phyloP scores from a whole-genome alignment of 2,888 invertebrate species.

The Mesopsocus fuscifrons region DNA sequence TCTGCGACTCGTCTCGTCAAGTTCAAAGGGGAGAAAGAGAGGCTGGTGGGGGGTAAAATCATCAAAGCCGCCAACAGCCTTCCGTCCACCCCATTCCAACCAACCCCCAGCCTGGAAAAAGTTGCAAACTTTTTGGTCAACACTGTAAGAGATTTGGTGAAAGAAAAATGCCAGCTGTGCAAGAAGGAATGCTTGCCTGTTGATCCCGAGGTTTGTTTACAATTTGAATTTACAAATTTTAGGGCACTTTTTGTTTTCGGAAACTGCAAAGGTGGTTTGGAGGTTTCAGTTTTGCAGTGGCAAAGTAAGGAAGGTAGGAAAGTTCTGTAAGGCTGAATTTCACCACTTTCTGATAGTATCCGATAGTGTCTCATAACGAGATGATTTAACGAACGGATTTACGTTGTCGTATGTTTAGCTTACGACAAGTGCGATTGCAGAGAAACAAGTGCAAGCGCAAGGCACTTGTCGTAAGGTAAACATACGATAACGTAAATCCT shows the following conservation, averaged over 20 bases:
- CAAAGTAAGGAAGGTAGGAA: too few relatives aligned
- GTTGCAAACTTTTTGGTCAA: slow-evolving; percentile 39
- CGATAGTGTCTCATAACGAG: too few relatives aligned
- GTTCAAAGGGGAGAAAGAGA: background rate
- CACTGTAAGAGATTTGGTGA: slow-evolving; percentile 38
- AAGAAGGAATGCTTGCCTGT: slow-evolving; percentile 36
- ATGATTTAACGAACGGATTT: too few relatives aligned
- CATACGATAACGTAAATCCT: too few relatives aligned
- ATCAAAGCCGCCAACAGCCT: slow-evolving; percentile 29
- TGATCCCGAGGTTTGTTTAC: slow-evolving; percentile 32
- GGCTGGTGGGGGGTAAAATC: slow-evolving; percentile 25
- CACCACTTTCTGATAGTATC: too few relatives aligned
- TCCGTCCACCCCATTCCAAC: slow-evolving; percentile 36
- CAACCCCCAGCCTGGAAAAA: slow-evolving; percentile 38
- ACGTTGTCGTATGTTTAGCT: too few relatives aligned
- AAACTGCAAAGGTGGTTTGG: background rate
- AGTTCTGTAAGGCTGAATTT: too few relatives aligned
- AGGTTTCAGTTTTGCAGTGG: slow-evolving; percentile 17
- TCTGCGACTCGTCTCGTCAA: slow-evolving; percentile 23
- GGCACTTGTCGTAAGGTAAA: too few relatives aligned
- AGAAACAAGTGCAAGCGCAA: too few relatives aligned
- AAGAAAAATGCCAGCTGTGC: slow-evolving; percentile 44
- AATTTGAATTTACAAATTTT: too few relatives aligned
- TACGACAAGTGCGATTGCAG: too few relatives aligned
- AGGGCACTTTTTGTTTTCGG: slow-evolving; percentile 5